phyloP scores from a whole-genome alignment of 2,797 vertebrate genomes.

The Lophotriccus pileatus region DNA sequence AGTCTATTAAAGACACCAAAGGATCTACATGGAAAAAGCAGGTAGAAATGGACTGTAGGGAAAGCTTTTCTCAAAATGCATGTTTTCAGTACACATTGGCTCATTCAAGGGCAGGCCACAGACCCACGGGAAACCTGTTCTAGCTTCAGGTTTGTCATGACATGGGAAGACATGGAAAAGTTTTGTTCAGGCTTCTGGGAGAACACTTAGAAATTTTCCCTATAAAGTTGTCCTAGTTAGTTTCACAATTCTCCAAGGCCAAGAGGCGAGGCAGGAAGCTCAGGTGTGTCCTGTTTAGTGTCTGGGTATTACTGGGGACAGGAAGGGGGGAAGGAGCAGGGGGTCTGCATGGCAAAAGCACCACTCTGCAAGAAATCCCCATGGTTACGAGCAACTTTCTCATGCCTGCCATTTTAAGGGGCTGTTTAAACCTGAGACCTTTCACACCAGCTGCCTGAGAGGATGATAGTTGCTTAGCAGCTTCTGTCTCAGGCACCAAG shows the following conservation, averaged over 20 bases:
- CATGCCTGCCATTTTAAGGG: neutral
- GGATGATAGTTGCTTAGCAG: constrained; percentile 57
- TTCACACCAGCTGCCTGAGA: constrained; percentile 47
- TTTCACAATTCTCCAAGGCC: neutral
- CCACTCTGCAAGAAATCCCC: neutral
- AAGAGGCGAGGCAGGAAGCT: fast-evolving
- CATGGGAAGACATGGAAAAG: neutral
- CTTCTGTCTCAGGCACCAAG: neutral
- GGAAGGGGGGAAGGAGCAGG: neutral
- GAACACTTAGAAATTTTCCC: neutral
- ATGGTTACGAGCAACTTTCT: neutral
- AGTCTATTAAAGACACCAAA: neutral
- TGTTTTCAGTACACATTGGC: neutral
- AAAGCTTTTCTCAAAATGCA: neutral
- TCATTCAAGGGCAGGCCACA: neutral
- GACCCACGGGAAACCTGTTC: fast-evolving
- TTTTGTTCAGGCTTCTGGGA: neutral
- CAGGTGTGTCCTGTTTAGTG: neutral
- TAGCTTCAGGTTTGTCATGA: neutral
- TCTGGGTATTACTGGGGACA: neutral
- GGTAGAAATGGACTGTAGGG: neutral
- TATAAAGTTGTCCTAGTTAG: neutral
- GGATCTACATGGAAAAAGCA: neutral
- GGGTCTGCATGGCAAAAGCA: neutral
- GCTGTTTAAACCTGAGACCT: neutral